Evolutionary conservation across 1,140 invertebrate genomes (phyloP).

Genomic region (Magallana angulata): DNA sequence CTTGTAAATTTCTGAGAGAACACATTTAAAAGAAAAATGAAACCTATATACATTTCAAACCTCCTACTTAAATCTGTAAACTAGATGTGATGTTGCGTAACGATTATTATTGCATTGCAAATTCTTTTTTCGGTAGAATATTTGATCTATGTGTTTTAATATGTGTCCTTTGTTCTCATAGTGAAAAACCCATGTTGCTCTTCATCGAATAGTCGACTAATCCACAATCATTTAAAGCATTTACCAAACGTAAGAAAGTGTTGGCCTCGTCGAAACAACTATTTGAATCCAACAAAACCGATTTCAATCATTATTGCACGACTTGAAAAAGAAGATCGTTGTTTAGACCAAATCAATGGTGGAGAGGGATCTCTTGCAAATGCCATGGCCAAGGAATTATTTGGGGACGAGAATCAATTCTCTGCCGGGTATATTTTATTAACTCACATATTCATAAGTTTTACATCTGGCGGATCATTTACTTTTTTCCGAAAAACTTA

Average conservation of each 20-base stretch:
- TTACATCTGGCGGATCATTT: too few relatives aligned
- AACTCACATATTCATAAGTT: too few relatives aligned
- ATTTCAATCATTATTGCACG: background rate
- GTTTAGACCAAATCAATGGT: background rate
- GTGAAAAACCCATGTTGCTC: background rate
- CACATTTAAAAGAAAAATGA: too few relatives aligned
- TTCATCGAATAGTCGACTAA: background rate
- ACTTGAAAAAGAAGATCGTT: slow-evolving; percentile 10
- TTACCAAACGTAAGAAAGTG: background rate
- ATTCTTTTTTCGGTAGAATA: too few relatives aligned
- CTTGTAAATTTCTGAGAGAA: too few relatives aligned
- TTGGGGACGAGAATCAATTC: background rate
- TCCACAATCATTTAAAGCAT: background rate
- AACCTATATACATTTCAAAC: too few relatives aligned
- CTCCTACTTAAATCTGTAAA: background rate
- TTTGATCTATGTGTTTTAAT: too few relatives aligned
- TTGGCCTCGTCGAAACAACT: background rate
- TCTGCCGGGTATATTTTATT: too few relatives aligned
- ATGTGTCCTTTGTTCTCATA: background rate
- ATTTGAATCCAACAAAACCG: background rate
- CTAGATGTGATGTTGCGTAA: too few relatives aligned
- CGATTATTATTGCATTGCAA: too few relatives aligned
- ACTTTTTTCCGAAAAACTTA: too few relatives aligned
- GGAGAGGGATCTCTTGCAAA: background rate
- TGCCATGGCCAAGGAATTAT: slow-evolving; percentile 3